Conservation (phyloP, 2,797 vertebrate species). For the Gobionotothen gibberifrons region DNA sequence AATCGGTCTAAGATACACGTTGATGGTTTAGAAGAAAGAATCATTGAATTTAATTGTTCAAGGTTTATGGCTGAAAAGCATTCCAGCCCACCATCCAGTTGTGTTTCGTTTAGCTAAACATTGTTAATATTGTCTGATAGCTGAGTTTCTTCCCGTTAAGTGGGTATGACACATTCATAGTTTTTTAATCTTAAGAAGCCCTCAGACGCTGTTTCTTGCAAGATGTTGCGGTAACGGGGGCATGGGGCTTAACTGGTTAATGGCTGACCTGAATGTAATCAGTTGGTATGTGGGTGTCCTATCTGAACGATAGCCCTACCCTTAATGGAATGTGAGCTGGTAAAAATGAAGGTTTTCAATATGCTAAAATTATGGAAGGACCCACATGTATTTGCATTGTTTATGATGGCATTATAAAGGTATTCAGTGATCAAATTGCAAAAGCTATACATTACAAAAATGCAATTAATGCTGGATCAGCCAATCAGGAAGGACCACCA, state of each 20-base stretch:
- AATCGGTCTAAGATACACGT: no score
- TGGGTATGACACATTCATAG: no score
- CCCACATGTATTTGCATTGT: neutral
- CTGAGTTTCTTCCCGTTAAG: no score
- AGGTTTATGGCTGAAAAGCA: no score
- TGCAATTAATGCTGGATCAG: conserved; percentile 8
- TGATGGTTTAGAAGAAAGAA: no score
- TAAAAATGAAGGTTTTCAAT: neutral
- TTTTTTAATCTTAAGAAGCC: no score
- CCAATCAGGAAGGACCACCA: conserved; percentile 1
- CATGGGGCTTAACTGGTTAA: neutral
- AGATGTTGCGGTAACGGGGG: no score
- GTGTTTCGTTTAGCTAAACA: no score
- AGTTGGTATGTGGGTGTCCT: neutral
- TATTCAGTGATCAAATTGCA: neutral
- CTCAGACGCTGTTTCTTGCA: no score
- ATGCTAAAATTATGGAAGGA: neutral
- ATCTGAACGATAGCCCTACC: neutral
- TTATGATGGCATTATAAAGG: neutral
- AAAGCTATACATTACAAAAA: conserved; percentile 2
- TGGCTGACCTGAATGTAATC: neutral
- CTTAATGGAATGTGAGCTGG: neutral
- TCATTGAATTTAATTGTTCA: no score
- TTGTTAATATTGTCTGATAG: no score
- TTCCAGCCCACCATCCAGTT: no score